A percentile compares a stretch with the other conserved stretches of the same genome.
These are phyloP conservation scores for Malachius bipustulatus DNA, from an alignment of 2,888 invertebrate genomes.

Conservation along the genomic window DNA sequence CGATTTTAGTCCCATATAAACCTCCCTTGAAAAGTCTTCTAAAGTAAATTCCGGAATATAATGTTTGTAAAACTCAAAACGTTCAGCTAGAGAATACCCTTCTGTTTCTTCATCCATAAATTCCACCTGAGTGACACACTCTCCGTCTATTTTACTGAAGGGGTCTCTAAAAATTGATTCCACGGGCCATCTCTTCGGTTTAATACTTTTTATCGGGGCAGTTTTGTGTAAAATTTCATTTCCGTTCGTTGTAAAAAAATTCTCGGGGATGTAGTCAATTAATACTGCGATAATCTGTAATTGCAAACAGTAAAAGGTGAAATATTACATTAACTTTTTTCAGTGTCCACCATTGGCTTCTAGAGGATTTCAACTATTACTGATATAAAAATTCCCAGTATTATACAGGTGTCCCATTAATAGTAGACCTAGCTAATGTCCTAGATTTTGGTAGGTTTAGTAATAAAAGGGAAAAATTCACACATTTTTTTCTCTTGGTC, in stretches of 20 bases:
- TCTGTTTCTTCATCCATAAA: conserved; percentile 1
- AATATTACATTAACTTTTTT: neutral
- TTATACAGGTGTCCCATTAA: no score
- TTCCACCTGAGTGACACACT: neutral
- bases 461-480: no score
- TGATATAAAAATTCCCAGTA: no score
- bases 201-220: neutral
- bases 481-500: no score
- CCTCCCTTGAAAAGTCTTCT: conserved; percentile 24
- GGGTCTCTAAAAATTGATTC: neutral
- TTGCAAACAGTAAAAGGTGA: no score
- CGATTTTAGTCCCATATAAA: conserved; percentile 24
- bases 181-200: neutral
- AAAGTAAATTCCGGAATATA: conserved; percentile 24
- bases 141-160: neutral
- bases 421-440: no score
- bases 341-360: no score
- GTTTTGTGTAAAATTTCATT: no score
- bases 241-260: neutral
- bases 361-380: no score
- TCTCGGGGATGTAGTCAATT: neutral
- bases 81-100: conserved; percentile 6
- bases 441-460: no score
- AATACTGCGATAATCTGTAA: neutral
- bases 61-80: conserved; percentile 23